Base-by-base conservation (phyloP, 2,113 vertebrate genomes). In the Lynx canadensis region DNA sequence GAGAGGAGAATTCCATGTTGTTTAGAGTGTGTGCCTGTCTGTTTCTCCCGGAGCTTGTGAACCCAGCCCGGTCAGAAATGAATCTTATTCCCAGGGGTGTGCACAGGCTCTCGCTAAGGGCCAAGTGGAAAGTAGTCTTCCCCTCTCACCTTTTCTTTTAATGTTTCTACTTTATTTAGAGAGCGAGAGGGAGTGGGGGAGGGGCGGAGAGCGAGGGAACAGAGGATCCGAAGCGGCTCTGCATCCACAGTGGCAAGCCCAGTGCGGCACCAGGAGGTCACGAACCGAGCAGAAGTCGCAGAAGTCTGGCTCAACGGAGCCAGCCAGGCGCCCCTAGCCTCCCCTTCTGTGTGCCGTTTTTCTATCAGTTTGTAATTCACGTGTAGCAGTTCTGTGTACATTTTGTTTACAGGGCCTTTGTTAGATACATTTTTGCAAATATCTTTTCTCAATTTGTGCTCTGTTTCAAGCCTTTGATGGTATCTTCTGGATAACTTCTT, bases 391-490 rank as follows among this genome's bases (percentile, higher is more conserved):
- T 74, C 23, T 76, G 33, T 41, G 19, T 15, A 33, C 10, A 23
- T 57, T 78, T n/a, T 92, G 15, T 71, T 83, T 88, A 27, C 50
- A 86, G 92, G 13, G 73, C 60, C 13, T 84, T 80, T 74, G 52
- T 66, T 80, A 19, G 36, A 23, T 84, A 48, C n/a, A 45, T n/a
- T 68, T 96, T 86, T 92, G 23, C 74, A 96, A 94, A 83, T 83
- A 80, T 27, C 55, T 76, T 94, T 97, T 91, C 41, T 91, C 38
- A 48, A 3, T 68, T n/a, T 83, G 27, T 80, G 19, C 38, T 52
- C 57, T 80, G 19, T 97, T 97, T 93, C 48, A 80, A 5, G 74
- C 13, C n/a, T 21, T 45, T 50, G 79, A 19, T 88, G 45, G 25
- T 84, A 5, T 65, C 48, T 73, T 94, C 60, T 87, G 36, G 78